A percentile compares a stretch with the other conserved stretches of the same genome.
Conservation (phyloP, 2,797 vertebrate genomes). For the Hippoglossus hippoglossus region DNA sequence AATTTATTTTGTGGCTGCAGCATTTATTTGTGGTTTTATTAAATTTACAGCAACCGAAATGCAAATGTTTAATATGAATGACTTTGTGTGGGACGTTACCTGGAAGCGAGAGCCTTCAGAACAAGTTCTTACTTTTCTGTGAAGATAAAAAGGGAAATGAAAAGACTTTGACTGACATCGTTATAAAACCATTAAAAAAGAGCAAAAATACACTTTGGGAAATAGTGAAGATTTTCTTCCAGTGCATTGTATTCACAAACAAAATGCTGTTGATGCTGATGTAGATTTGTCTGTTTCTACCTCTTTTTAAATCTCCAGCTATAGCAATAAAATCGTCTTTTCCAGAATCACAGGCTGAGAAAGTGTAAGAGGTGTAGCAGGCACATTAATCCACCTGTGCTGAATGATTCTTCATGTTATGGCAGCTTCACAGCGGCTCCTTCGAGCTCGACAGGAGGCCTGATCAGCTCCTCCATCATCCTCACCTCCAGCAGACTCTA, state of each 20-base stretch:
- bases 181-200: background rate
- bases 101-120: slow-evolving; percentile 82
- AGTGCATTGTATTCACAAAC: slow-evolving; percentile 1
- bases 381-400: slow-evolving; percentile 29
- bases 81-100: slow-evolving; percentile 63
- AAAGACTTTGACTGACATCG: background rate
- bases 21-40: background rate
- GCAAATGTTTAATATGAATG: background rate
- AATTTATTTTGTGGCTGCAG: background rate
- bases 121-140: slow-evolving; percentile 88
- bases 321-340: slow-evolving; percentile 24
- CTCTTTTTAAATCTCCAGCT: background rate
- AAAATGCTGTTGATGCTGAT: too few relatives aligned
- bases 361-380: slow-evolving; percentile 36
- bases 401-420: slow-evolving; percentile 43
- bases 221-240: background rate
- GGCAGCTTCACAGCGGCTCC: slow-evolving; percentile 28
- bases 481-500: slow-evolving; percentile 16
- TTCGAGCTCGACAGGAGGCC: slow-evolving; percentile 26
- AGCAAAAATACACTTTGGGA: background rate
- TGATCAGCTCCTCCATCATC: slow-evolving; percentile 26
- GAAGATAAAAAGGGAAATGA: slow-evolving; percentile 53
- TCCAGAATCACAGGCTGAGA: slow-evolving; percentile 11
- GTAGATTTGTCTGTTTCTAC: slow-evolving; percentile 6
- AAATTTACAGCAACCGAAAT: background rate